These are phyloP conservation scores for Manduca sexta DNA, from an alignment of 1,140 invertebrate genomes.

Conservation along the genomic window DNA sequence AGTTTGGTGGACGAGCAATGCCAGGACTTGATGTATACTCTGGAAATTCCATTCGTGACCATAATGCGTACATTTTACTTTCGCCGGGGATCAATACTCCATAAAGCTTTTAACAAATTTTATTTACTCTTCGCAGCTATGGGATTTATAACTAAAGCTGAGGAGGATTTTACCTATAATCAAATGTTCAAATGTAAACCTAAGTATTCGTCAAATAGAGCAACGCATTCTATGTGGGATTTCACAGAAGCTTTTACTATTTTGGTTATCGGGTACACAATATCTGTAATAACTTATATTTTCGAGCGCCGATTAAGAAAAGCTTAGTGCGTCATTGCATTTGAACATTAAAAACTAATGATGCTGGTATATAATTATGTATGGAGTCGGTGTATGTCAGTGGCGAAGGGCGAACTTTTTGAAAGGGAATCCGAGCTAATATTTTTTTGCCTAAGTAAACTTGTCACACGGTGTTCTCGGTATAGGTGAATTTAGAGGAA, in stretches of 20 bases:
- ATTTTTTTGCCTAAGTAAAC: too few species aligned
- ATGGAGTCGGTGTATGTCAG: too few species aligned
- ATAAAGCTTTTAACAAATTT: conserved; percentile 2
- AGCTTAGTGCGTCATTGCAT: too few species aligned
- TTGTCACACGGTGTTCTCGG: too few species aligned
- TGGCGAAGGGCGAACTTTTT: too few species aligned
- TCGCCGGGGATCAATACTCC: conserved; percentile 12
- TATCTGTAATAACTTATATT: not conserved
- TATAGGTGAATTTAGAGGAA: too few species aligned
- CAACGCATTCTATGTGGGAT: not conserved
- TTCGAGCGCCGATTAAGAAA: not conserved
- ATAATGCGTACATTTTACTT: conserved; percentile 14
- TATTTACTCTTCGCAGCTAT: not conserved
- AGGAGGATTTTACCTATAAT: not conserved
- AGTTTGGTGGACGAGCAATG: conserved; percentile 6
- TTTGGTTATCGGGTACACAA: not conserved
- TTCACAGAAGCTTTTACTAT: not conserved
- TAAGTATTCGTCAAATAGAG: not conserved
- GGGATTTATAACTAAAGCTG: not conserved
- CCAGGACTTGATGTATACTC: not conserved
- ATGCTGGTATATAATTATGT: too few species aligned
- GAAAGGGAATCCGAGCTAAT: too few species aligned
- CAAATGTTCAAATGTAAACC: too few species aligned
- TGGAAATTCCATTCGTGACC: conserved; percentile 5
- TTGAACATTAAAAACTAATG: too few species aligned